Evolutionary conservation across 2,113 vertebrate genomes (phyloP).

Genomic region (Nannobrachium achirus): DNA sequence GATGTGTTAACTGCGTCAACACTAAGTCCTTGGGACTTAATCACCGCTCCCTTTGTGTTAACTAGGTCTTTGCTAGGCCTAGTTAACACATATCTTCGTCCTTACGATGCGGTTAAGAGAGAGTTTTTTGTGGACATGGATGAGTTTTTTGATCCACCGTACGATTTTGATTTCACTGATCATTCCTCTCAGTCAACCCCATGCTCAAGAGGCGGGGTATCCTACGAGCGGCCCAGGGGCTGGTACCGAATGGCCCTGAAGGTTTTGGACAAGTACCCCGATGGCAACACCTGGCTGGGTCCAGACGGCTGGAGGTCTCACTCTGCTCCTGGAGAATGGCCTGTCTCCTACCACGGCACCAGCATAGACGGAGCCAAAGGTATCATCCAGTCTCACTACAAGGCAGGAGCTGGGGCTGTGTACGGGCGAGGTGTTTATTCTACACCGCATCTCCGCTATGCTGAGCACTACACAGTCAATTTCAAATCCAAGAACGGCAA

Average conservation of each 20-base stretch:
- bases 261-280: conserved; percentile 37
- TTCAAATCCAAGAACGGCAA: conserved; percentile 37
- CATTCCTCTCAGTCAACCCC: background rate
- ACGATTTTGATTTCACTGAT: conserved; percentile 34
- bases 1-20: no score
- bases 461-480: background rate
- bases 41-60: no score
- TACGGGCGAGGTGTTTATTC: conserved; percentile 47
- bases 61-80: no score
- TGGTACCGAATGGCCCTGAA: conserved; percentile 46
- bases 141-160: conserved; percentile 27
- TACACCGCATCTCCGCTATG: conserved; percentile 14
- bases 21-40: no score
- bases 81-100: no score
- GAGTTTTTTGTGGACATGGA: conserved; percentile 32
- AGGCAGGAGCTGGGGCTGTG: fast-evolving
- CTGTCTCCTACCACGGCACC: conserved; percentile 52
- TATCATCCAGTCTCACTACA: conserved; percentile 30
- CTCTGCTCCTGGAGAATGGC: conserved; percentile 37
- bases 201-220: conserved; percentile 28
- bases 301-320: background rate
- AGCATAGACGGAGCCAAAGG: conserved; percentile 6
- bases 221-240: conserved; percentile 35
- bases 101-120: background rate
- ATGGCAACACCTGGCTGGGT: conserved; percentile 48